Evolutionary conservation across 1,140 invertebrate genomes (phyloP), one percentile per base, ranked within the genome.

Genomic region (Metopolophium dirhodum): DNA sequence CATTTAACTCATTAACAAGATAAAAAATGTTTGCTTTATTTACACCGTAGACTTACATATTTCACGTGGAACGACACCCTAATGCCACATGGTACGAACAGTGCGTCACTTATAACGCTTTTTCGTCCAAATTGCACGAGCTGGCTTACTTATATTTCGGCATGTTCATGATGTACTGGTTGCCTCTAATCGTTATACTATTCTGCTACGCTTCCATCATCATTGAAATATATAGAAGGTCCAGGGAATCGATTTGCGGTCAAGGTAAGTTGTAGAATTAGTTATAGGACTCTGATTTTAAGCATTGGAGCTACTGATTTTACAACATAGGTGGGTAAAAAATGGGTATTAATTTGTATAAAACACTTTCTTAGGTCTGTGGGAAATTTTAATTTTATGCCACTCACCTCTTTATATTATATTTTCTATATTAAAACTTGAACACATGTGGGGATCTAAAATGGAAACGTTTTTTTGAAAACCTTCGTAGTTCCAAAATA

Each of bases 201-300:
- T 98, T 97, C 94, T 98, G 97, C 94, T 99, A 99, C 94, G 96
- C 96, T 0, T 97, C 98, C 85, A 99, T 99, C 90, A 96, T 99
- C 1, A 94, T 96, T 30, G 97, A 98, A 95, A 98, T 98, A 93
- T 97, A 96, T 94, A 96, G 96, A 45, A 95, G 96, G 93, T 94
- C 93, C 41, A 92, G 89, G 20, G 90, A 94, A 37, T 92, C 93
- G 20, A 94, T 92, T 89, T 85, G 91, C 35, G 91, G 61, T 22
- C 90, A 91, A 91, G 90, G 90, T 83, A 45, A 91, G 90, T 91
- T 22, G 88, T 93, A 88, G 30, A 2, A 51, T 20, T 86, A 26
- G 9, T 45, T 26, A 30, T 47, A 77, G n/a, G 6, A 77, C 61
- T 30, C 57, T n/a, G 8, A 14, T 77, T n/a, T 77, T 18, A 6